A percentile compares a stretch with the other conserved stretches of the same genome.
These are phyloP conservation scores for Urocynchramus pylzowi DNA, from an alignment of 2,113 vertebrate genomes.

Conservation along the genomic window DNA sequence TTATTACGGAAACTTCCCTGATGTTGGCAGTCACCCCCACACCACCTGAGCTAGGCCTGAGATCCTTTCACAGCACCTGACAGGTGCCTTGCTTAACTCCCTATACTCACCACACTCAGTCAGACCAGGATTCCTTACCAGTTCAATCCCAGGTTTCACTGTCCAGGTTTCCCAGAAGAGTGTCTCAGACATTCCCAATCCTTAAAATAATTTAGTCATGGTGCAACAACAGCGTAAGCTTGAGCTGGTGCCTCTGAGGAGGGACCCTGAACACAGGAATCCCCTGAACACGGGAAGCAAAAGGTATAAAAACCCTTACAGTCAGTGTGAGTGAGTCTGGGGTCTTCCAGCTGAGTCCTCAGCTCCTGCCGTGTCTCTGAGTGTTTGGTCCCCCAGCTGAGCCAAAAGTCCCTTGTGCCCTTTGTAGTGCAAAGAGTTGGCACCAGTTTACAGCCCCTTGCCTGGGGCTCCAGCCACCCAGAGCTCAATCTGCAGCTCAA, in stretches of 20 bases:
- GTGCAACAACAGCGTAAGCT: not conserved
- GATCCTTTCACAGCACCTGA: accelerated
- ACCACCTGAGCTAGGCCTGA: not conserved
- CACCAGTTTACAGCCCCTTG: not conserved
- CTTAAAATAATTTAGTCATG: not conserved
- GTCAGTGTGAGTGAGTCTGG: not conserved
- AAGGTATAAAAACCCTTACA: not conserved
- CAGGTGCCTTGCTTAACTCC: not conserved
- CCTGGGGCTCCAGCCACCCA: not conserved
- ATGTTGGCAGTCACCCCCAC: not conserved
- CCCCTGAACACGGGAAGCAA: too few relatives aligned
- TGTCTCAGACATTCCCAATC: not conserved
- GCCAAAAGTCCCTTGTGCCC: not conserved
- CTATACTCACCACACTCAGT: not conserved
- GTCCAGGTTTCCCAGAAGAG: not conserved
- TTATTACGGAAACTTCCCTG: not conserved
- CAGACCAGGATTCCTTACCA: not conserved
- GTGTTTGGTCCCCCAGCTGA: not conserved
- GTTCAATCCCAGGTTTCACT: not conserved
- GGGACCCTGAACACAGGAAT: not conserved
- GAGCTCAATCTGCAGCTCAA: not conserved
- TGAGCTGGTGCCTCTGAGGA: accelerated
- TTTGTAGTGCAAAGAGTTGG: not conserved
- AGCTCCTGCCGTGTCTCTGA: not conserved
- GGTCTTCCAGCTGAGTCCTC: not conserved